Evolutionary conservation across 2,113 vertebrate species (phyloP).

Genomic region (Acanthochromis polyacanthus): DNA sequence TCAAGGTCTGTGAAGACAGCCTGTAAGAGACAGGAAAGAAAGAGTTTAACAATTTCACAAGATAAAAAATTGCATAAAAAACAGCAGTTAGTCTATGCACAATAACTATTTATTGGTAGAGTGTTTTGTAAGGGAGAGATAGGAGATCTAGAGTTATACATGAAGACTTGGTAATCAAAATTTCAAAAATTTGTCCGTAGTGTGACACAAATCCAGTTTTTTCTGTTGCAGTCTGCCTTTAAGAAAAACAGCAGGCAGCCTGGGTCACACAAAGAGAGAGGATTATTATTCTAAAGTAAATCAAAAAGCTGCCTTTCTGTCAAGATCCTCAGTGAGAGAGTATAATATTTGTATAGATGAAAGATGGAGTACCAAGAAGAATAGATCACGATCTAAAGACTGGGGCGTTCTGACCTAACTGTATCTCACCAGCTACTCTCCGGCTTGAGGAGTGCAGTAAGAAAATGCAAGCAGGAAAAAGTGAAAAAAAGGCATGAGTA

Average conservation of each 20-base stretch:
- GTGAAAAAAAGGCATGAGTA: not conserved
- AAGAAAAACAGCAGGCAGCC: not conserved
- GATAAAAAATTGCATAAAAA: not conserved
- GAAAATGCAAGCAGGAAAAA: conserved; percentile 12
- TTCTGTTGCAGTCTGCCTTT: not conserved
- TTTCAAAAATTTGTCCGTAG: not conserved
- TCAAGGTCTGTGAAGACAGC: conserved; percentile 98
- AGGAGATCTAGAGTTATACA: no score
- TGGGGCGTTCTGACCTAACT: conserved; percentile 5
- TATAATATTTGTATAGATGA: not conserved
- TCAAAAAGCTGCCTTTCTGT: not conserved
- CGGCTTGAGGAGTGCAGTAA: not conserved
- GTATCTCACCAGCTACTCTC: not conserved
- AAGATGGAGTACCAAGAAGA: not conserved
- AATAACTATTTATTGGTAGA: conserved; percentile 13
- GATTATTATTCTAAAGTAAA: not conserved
- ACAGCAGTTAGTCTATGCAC: not conserved
- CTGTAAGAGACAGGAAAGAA: conserved; percentile 73
- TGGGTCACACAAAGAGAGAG: not conserved
- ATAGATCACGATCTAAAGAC: not conserved
- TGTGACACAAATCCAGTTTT: not conserved
- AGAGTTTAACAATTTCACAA: not conserved
- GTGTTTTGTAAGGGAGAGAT: not conserved
- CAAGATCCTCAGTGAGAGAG: not conserved
- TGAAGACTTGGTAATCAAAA: no score